Conservation (phyloP, 2,888 invertebrate species). For the Trichogramma evanescens region DNA sequence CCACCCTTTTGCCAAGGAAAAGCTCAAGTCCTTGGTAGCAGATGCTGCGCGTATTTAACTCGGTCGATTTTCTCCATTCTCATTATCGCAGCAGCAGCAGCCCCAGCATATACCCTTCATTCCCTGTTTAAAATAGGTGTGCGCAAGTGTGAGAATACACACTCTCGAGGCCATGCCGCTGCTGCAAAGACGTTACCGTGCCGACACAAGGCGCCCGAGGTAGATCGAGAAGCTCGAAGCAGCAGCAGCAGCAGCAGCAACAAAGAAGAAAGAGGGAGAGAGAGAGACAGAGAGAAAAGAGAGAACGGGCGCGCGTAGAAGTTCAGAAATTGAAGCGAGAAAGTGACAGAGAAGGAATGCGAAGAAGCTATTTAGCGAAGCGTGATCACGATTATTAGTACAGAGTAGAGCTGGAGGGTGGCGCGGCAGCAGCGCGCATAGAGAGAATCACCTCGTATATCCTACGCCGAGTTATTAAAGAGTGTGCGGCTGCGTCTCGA, state of each 20-base stretch:
- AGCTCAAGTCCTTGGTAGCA: not conserved
- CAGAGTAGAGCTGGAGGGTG: too few relatives aligned
- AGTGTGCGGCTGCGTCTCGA: too few relatives aligned
- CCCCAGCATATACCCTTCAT: slow-evolving; percentile 28
- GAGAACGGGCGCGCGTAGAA: not conserved
- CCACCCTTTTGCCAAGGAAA: too few relatives aligned
- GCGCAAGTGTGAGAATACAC: too few relatives aligned
- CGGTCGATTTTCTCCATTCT: slow-evolving; percentile 34
- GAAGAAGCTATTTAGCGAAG: not conserved
- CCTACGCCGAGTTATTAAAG: too few relatives aligned
- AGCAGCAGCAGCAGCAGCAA: too few relatives aligned
- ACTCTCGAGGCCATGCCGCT: too few relatives aligned
- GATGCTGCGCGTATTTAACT: slow-evolving; percentile 18
- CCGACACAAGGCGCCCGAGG: too few relatives aligned
- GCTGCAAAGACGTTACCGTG: too few relatives aligned
- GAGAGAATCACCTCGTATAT: too few relatives aligned
- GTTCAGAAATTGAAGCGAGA: not conserved
- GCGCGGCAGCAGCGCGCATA: too few relatives aligned
- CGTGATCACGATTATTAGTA: not conserved
- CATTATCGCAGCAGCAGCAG: slow-evolving; percentile 44
- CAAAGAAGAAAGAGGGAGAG: slow-evolving; percentile 27
- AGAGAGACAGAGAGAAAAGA: not conserved
- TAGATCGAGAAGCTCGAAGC: slow-evolving; percentile 30
- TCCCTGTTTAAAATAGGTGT: too few relatives aligned
- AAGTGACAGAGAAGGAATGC: not conserved